Conservation (phyloP, 2,113 vertebrate species). For the Gulo gulo region DNA sequence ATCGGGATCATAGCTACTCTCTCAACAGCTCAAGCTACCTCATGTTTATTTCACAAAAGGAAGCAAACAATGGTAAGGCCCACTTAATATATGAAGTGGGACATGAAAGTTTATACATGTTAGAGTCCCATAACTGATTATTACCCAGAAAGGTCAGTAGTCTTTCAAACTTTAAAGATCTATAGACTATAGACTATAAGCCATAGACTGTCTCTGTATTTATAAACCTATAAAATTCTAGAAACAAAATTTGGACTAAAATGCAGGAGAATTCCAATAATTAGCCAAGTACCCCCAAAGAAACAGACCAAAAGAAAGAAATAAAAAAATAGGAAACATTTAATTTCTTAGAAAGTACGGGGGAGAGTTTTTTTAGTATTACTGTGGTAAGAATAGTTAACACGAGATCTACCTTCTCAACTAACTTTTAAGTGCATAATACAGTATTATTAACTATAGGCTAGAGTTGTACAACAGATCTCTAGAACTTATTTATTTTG, state of each 20-base stretch:
- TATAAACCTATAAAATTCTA: background rate
- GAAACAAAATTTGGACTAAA: background rate
- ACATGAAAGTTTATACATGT: background rate
- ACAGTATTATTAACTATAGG: background rate
- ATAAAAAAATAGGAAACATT: background rate
- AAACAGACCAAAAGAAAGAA: background rate
- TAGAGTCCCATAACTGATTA: background rate
- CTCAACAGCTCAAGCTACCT: background rate
- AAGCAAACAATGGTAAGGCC: background rate
- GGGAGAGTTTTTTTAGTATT: background rate
- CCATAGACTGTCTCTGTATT: background rate
- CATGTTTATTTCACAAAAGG: background rate
- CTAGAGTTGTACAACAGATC: background rate
- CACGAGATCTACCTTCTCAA: background rate
- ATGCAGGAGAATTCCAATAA: background rate
- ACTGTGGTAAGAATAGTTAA: background rate
- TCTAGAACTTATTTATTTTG: background rate
- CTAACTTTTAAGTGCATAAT: background rate
- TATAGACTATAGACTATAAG: background rate
- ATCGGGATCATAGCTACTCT: background rate
- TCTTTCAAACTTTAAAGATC: background rate
- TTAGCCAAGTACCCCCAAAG: background rate
- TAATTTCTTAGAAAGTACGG: background rate
- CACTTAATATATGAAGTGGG: background rate
- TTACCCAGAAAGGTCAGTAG: background rate